Evolutionary conservation across 2,113 vertebrate species (phyloP).

Genomic region (Abramis brama): DNA sequence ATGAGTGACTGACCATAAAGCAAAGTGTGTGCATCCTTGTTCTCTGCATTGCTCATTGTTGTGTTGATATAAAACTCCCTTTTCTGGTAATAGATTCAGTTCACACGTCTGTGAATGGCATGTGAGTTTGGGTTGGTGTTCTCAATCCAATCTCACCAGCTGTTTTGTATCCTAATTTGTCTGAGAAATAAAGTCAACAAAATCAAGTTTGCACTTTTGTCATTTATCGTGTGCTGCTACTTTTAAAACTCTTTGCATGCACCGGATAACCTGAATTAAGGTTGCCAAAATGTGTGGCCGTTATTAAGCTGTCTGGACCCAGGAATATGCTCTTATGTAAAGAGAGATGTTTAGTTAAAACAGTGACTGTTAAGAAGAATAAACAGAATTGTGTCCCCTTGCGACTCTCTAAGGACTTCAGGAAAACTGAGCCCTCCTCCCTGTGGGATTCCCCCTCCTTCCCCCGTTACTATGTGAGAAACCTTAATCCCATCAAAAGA

Average conservation of each 20-base stretch:
- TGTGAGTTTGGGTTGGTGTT: not conserved
- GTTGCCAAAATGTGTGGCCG: not conserved
- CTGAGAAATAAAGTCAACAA: not conserved
- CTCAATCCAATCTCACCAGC: not conserved
- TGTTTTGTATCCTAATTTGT: not conserved
- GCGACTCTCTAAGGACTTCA: slow-evolving; percentile 52
- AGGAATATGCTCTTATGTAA: not conserved
- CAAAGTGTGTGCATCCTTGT: not conserved
- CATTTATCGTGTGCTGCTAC: not conserved
- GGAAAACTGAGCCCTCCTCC: slow-evolving; percentile 70
- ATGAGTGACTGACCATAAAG: not conserved
- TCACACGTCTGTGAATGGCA: not conserved
- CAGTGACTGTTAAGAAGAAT: not conserved
- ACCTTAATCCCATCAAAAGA: slow-evolving; percentile 91
- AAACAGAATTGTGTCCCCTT: slow-evolving; percentile 30
- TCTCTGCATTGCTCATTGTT: not conserved
- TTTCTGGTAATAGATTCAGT: not conserved
- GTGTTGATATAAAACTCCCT: not conserved
- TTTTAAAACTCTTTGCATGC: not conserved
- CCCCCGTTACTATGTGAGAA: slow-evolving; percentile 81
- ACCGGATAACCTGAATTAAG: not conserved
- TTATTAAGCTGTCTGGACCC: not conserved
- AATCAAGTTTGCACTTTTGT: not conserved
- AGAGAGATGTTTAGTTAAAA: not conserved
- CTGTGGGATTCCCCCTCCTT: slow-evolving; percentile 72